Base-by-base conservation (phyloP, 2,113 vertebrate species). In the Nothocercus nigrocapillus region DNA sequence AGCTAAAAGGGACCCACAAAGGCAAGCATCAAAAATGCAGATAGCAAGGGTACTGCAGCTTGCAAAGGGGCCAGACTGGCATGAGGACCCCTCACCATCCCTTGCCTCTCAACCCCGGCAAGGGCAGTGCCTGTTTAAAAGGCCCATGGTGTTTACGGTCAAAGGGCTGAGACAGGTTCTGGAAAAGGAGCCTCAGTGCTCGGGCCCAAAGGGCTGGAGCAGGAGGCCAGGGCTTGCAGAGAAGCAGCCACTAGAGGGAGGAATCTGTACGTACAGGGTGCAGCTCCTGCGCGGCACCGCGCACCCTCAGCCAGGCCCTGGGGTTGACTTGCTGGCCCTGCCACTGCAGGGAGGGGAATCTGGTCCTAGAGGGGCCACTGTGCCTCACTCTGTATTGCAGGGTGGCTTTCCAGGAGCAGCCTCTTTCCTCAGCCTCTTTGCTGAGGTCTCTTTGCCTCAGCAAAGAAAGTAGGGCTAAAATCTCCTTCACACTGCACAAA, bases 331-430 rank as follows among this genome's bases (percentile, higher is more conserved):
- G 1, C 11, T 28, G 62, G 64, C 36, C 82, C 24, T 24, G 38
- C 22, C 0, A 3, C 44, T 20, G 51, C 2, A 5, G 44, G 13
- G 14, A 5, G 8, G 20, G 17, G 64, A 22, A 30, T 14, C 10
- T 49, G 30, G 15, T 0, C 0, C 0, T 7, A 27, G 47, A 82
- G 13, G 7, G 21, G 6, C 13, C 19, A n/a, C 15, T 25, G 63
- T 0, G 0, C 5, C 47, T 40, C 66, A 7, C 19, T 5, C 16
- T 14, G 45, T 54, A 30, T 9, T 53, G 34, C 7, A 3, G 38
- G 28, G 1, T 8, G 25, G 19, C 20, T 53, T 73, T 38, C 3
- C 5, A 8, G 20, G 13, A 42, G 27, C 13, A 70, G 13, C 13
- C 20, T 2, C 7, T 36, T 27, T 61, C 12, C 62, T 36, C 36